Evolutionary conservation across 2,113 vertebrate species (phyloP).

Genomic region (Symphodus melops): DNA sequence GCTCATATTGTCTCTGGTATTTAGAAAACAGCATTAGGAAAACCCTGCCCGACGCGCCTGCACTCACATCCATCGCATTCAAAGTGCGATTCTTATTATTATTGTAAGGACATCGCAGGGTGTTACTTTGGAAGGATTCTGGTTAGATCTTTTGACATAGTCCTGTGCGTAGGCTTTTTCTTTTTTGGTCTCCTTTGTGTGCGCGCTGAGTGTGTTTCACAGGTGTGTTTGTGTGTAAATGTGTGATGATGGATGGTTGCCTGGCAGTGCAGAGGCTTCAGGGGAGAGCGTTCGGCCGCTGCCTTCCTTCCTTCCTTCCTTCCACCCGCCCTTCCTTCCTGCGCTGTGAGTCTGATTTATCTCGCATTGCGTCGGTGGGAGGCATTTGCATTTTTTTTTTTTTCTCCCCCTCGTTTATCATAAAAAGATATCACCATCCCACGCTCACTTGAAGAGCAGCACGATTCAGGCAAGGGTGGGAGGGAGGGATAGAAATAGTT

Average conservation of each 20-base stretch:
- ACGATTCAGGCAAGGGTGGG: conserved; percentile 74
- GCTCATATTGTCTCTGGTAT: conserved; percentile 65
- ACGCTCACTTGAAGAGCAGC: conserved; percentile 80
- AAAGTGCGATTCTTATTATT: conserved; percentile 22
- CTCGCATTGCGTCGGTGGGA: conserved; percentile 80
- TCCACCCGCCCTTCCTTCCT: conserved; percentile 60
- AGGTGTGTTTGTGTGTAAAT: conserved; percentile 56
- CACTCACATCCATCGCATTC: conserved; percentile 47
- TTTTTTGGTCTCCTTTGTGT: conserved; percentile 44
- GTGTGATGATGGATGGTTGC: conserved; percentile 62
- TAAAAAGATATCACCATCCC: conserved; percentile 83
- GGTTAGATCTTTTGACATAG: conserved; percentile 56
- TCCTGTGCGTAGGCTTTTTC: conserved; percentile 54
- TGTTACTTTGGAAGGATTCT: conserved; percentile 39
- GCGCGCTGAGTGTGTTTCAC: conserved; percentile 19
- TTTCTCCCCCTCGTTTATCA: conserved; percentile 80
- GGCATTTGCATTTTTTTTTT: conserved; percentile 81
- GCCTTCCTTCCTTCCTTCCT: conserved; percentile 61
- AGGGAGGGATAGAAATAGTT: conserved; percentile 65
- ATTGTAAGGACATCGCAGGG: conserved; percentile 38
- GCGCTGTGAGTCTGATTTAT: conserved; percentile 74
- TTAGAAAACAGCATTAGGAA: conserved; percentile 66
- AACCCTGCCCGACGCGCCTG: conserved; percentile 33
- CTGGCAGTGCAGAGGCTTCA: conserved; percentile 61
- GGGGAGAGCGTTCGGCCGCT: conserved; percentile 47